Evolutionary conservation across 2,113 vertebrate genomes (phyloP).

Genomic region (Zosterops hypoxanthus): DNA sequence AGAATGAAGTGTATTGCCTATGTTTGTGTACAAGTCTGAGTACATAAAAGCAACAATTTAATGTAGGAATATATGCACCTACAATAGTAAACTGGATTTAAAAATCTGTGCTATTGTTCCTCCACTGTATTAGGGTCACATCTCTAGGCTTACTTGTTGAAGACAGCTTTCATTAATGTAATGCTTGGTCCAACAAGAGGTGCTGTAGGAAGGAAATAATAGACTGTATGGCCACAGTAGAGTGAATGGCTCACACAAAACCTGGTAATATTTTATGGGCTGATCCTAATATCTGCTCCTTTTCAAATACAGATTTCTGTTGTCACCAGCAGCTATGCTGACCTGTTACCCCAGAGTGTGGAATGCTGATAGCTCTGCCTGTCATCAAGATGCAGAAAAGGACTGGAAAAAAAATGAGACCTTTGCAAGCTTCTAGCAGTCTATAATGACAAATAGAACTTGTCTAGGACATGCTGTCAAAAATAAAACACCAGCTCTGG

Average conservation of each 20-base stretch:
- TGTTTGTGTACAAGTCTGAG: fast-evolving
- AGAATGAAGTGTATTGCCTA: neutral
- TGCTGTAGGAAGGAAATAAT: neutral
- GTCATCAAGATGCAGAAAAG: neutral
- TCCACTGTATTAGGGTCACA: neutral
- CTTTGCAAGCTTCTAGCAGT: neutral
- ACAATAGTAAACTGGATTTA: neutral
- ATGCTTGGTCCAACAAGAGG: neutral
- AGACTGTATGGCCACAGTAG: neutral
- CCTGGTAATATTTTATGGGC: neutral
- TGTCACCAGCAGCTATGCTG: neutral
- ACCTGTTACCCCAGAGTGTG: neutral
- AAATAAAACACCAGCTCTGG: constrained; percentile 3
- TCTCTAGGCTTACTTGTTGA: neutral
- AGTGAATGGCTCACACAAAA: neutral
- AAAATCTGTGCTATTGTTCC: neutral
- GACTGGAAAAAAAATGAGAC: neutral
- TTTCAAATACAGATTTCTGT: neutral
- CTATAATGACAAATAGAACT: constrained; percentile 7
- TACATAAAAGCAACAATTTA: neutral
- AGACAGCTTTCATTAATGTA: neutral
- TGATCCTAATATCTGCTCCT: neutral
- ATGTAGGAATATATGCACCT: neutral
- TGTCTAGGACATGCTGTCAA: constrained; percentile 35
- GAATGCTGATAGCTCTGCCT: neutral